Conservation (phyloP, 2,797 vertebrate genomes). For the Aratinga solstitialis region DNA sequence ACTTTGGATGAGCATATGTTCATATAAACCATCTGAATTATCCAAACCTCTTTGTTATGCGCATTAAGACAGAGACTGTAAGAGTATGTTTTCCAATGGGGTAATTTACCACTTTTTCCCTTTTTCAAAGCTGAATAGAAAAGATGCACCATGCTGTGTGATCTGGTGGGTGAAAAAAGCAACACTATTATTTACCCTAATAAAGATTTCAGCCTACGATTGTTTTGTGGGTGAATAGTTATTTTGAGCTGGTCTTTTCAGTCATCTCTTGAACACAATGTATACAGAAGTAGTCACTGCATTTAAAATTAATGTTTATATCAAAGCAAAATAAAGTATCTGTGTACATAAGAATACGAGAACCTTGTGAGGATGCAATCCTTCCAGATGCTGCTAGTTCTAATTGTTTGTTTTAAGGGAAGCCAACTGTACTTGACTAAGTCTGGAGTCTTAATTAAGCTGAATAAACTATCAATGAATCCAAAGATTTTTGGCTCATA, state of each 20-base stretch:
- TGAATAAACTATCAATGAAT: slow-evolving; percentile 59
- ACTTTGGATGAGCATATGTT: background rate
- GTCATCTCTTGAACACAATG: background rate
- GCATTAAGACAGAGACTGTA: background rate
- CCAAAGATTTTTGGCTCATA: slow-evolving; percentile 49
- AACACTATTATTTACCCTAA: background rate
- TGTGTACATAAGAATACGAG: background rate
- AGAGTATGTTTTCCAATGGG: background rate
- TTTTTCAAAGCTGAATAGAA: background rate
- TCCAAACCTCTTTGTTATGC: background rate
- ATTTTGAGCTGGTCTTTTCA: background rate
- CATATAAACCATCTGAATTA: background rate
- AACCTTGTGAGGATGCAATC: background rate
- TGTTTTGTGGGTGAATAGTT: background rate
- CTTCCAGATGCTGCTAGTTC: background rate
- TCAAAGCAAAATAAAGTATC: background rate
- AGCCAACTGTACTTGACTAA: background rate
- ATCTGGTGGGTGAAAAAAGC: background rate
- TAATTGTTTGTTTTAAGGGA: slow-evolving; percentile 40
- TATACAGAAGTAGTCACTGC: background rate
- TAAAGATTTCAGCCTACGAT: background rate
- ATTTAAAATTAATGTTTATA: background rate
- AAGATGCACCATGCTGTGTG: background rate
- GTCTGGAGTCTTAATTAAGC: slow-evolving; percentile 37
- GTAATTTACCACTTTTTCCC: background rate